phyloP scores from a whole-genome alignment of 2,113 vertebrate species.

The Ovis canadensis region DNA sequence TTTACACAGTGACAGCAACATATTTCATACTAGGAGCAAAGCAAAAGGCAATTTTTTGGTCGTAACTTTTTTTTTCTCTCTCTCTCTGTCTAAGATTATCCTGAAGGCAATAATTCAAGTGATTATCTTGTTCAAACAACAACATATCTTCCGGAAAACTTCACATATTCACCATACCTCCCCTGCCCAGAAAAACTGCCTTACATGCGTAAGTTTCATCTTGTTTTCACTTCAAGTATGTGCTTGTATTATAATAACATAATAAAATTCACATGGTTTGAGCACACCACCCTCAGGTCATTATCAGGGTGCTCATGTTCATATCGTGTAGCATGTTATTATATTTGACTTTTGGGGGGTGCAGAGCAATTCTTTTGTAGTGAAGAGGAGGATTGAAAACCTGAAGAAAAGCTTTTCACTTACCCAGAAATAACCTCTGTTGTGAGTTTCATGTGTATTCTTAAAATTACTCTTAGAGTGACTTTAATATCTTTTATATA shows the following conservation, averaged over 20 bases:
- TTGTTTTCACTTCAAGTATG: background rate
- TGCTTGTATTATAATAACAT: background rate
- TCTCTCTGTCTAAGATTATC: constrained; percentile 87
- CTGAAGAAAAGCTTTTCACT: background rate
- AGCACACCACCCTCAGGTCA: background rate
- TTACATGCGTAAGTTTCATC: constrained; percentile 93
- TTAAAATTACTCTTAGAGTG: background rate
- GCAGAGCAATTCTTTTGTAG: background rate
- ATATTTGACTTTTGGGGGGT: background rate
- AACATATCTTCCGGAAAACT: constrained; percentile 96
- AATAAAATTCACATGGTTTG: background rate
- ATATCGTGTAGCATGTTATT: background rate
- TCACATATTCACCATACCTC: constrained; percentile 91
- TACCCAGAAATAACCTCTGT: background rate
- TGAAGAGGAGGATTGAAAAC: background rate
- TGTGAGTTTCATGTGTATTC: background rate
- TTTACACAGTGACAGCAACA: background rate
- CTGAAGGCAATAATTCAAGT: constrained; percentile 94
- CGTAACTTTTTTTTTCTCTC: constrained; percentile 36
- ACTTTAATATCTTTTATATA: background rate
- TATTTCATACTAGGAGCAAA: background rate
- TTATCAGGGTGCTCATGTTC: background rate
- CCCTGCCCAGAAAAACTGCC: constrained; percentile 95
- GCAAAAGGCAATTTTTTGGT: background rate
- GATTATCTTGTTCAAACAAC: constrained; percentile 91